Percentiles rank a stretch among this genome's conserved stretches.
phyloP scores from a whole-genome alignment of 1,140 invertebrate genomes.

The Caenorhabditis briggsae region DNA sequence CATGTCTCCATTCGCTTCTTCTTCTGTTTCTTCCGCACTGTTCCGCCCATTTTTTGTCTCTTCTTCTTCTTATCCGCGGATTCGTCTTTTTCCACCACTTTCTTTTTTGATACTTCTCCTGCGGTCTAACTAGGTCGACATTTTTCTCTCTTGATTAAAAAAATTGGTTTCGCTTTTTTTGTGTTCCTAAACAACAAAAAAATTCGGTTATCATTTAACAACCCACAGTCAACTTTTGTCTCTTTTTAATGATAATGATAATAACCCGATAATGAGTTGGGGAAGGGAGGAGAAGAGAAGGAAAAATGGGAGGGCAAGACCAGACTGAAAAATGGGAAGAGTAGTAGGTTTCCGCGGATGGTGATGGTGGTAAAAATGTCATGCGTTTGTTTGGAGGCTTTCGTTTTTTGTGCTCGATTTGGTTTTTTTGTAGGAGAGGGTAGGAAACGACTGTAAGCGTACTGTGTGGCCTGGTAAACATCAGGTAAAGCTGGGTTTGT shows the following conservation, averaged over 20 bases:
- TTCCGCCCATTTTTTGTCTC: background rate
- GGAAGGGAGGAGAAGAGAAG: background rate
- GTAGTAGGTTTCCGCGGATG: background rate
- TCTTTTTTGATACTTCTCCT: slow-evolving; percentile 35
- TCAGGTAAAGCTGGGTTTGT: too few species aligned
- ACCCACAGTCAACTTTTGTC: background rate
- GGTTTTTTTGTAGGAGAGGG: too few species aligned
- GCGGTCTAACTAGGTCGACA: background rate
- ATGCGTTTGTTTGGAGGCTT: background rate
- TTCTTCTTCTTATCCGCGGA: background rate
- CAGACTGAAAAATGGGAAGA: background rate
- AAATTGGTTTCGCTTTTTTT: background rate
- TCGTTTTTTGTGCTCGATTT: too few species aligned
- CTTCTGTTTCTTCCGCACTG: background rate
- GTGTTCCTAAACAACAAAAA: too few species aligned
- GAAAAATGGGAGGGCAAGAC: background rate
- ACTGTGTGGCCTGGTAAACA: too few species aligned
- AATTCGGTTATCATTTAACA: slow-evolving; percentile 27
- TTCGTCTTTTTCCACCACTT: slow-evolving; percentile 2
- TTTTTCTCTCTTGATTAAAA: slow-evolving; percentile 15
- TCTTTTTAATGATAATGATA: slow-evolving; percentile 28
- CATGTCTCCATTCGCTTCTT: background rate
- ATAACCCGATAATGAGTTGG: slow-evolving; percentile 21
- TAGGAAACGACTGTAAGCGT: too few species aligned
- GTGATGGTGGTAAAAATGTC: slow-evolving; percentile 6